These are phyloP conservation scores for Eilema griseolum DNA, from an alignment of 2,888 invertebrate species.

Conservation along the genomic window DNA sequence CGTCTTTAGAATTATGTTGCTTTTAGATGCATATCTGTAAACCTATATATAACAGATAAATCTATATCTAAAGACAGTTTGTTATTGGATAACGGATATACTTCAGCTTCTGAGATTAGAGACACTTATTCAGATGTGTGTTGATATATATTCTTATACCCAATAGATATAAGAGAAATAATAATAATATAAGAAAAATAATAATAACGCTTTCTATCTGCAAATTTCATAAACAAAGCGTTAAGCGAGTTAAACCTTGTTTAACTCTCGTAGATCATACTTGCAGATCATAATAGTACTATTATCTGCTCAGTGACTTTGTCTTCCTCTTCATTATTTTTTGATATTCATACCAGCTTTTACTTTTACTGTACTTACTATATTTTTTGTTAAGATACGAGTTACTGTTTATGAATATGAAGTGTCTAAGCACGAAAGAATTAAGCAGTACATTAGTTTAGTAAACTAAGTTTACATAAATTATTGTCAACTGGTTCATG, in stretches of 20 bases:
- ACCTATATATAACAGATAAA: not conserved
- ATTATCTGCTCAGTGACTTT: too few relatives aligned
- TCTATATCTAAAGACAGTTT: conserved; percentile 3
- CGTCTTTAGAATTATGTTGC: not conserved
- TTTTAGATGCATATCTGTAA: not conserved
- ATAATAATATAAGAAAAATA: not conserved
- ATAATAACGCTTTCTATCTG: not conserved
- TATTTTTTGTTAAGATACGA: not conserved
- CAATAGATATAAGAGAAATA: not conserved
- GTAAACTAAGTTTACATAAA: not conserved
- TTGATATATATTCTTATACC: not conserved
- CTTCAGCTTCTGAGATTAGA: conserved; percentile 2
- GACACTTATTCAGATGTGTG: not conserved
- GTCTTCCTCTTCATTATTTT: not conserved
- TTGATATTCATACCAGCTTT: not conserved
- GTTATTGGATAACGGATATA: conserved; percentile 7
- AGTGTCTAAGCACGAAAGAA: too few relatives aligned
- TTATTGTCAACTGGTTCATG: too few relatives aligned
- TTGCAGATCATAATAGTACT: too few relatives aligned
- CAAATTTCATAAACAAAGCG: not conserved
- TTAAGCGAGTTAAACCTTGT: not conserved
- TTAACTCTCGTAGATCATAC: too few relatives aligned
- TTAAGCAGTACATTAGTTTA: too few relatives aligned
- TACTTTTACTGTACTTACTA: not conserved
- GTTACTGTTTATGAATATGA: not conserved